phyloP scores from a whole-genome alignment of 2,888 invertebrate genomes.

The Nomada lathburiana region DNA sequence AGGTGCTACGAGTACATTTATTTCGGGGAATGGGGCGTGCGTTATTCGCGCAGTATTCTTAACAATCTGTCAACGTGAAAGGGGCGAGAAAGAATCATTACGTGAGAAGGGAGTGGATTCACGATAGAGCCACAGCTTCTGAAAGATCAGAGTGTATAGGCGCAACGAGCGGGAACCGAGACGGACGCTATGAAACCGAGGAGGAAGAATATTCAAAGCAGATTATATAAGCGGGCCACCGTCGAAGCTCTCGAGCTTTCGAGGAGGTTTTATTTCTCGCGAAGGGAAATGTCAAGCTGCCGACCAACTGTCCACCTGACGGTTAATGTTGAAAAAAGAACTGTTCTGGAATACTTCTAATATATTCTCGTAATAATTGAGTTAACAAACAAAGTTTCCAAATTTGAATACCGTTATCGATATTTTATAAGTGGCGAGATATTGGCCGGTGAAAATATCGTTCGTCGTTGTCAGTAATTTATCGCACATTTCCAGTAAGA shows the following conservation, averaged over 20 bases:
- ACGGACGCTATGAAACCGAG: constrained; percentile 63
- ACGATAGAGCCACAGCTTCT: constrained; percentile 30
- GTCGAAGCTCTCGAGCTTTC: constrained; percentile 60
- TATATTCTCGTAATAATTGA: neutral
- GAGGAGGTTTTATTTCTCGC: constrained; percentile 52
- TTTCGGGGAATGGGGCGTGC: neutral
- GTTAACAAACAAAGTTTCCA: neutral
- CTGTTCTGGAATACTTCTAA: neutral
- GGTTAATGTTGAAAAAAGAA: neutral
- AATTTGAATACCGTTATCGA: no score
- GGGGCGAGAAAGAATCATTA: constrained; percentile 31
- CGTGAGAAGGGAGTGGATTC: constrained; percentile 31
- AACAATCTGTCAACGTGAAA: constrained; percentile 48
- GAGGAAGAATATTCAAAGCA: constrained; percentile 70
- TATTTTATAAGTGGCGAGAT: no score
- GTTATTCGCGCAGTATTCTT: constrained; percentile 46
- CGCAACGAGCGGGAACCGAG: constrained; percentile 37
- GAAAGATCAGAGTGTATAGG: constrained; percentile 59
- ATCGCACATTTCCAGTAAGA: no score
- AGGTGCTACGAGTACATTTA: constrained; percentile 19
- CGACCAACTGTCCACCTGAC: neutral
- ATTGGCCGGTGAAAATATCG: no score
- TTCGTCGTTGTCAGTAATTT: no score
- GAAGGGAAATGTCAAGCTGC: constrained; percentile 10
- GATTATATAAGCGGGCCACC: constrained; percentile 69